Conservation (phyloP, 1,140 invertebrate species). For the Eufriesea mexicana region DNA sequence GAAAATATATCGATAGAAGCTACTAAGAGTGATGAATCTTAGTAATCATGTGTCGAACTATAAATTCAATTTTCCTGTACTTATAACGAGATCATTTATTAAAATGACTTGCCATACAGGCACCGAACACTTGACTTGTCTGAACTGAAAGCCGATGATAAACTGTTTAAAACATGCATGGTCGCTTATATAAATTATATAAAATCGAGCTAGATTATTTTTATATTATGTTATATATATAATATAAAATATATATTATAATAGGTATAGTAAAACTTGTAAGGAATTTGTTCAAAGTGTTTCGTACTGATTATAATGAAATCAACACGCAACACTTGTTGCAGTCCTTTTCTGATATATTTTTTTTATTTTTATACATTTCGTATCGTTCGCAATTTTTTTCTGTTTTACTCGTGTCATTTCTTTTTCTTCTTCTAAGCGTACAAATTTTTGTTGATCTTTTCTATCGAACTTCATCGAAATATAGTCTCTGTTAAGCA, state of each 20-base stretch:
- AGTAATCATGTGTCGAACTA: not conserved
- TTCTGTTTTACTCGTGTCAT: not conserved
- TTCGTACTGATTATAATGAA: not conserved
- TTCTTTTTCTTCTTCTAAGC: not conserved
- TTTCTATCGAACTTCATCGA: slow-evolving; percentile 10
- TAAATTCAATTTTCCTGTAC: not conserved
- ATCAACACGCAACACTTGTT: not conserved
- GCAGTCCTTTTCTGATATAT: not conserved
- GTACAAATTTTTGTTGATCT: slow-evolving; percentile 3
- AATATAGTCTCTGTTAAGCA: slow-evolving; percentile 6
- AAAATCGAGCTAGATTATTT: not conserved
- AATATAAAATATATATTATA: not conserved
- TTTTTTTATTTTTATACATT: not conserved
- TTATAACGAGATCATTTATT: not conserved
- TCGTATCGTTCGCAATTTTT: not conserved
- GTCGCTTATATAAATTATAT: not conserved
- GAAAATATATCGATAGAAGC: not conserved
- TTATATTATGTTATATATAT: not conserved
- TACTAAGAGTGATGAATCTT: not conserved
- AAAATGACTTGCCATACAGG: not conserved
- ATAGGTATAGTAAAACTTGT: not conserved
- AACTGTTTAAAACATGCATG: not conserved
- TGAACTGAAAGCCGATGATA: not conserved
- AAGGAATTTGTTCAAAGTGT: not conserved
- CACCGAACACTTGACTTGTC: not conserved